Percentiles rank a stretch among this genome's conserved stretches.
Evolutionary conservation across 2,888 invertebrate species (phyloP).

Genomic region (Melanostoma mellinum): DNA sequence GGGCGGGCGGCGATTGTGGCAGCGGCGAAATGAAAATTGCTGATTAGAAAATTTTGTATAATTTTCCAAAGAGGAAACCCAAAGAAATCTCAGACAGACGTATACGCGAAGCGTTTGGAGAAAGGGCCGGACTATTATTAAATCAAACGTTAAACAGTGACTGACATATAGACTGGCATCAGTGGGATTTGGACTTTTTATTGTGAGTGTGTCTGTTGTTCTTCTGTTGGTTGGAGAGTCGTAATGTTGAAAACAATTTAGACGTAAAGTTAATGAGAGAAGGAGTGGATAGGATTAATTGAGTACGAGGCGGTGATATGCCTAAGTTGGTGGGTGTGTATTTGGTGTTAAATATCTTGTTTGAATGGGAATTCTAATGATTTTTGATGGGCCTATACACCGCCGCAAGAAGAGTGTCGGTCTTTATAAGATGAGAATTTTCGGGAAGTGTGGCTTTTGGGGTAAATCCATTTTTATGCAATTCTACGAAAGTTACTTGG

Average conservation of each 20-base stretch:
- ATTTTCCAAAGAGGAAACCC: slow-evolving; percentile 69
- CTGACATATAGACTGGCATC: slow-evolving; percentile 52
- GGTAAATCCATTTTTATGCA: too few relatives aligned
- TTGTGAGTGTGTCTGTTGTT: not conserved
- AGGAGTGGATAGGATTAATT: slow-evolving; percentile 41
- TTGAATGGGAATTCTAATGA: slow-evolving; percentile 11
- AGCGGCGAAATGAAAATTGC: slow-evolving; percentile 75
- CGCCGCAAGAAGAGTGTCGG: too few relatives aligned
- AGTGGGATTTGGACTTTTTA: slow-evolving; percentile 24
- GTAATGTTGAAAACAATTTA: slow-evolving; percentile 46
- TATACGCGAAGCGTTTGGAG: slow-evolving; percentile 15
- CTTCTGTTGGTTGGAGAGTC: too few relatives aligned
- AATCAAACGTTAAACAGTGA: slow-evolving; percentile 47
- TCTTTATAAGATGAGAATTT: too few relatives aligned
- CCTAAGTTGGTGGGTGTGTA: slow-evolving; percentile 17
- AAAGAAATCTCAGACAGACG: slow-evolving; percentile 31
- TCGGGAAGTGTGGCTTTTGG: too few relatives aligned
- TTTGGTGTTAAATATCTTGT: slow-evolving; percentile 46
- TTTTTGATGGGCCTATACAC: not conserved
- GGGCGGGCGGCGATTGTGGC: not conserved
- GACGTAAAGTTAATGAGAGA: slow-evolving; percentile 63
- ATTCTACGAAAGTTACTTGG: too few relatives aligned
- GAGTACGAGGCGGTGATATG: not conserved
- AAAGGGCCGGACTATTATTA: slow-evolving; percentile 67
- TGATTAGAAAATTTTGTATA: slow-evolving; percentile 76